Conservation (phyloP, 2,113 vertebrate species). For the Sylvilagus bachmani region DNA sequence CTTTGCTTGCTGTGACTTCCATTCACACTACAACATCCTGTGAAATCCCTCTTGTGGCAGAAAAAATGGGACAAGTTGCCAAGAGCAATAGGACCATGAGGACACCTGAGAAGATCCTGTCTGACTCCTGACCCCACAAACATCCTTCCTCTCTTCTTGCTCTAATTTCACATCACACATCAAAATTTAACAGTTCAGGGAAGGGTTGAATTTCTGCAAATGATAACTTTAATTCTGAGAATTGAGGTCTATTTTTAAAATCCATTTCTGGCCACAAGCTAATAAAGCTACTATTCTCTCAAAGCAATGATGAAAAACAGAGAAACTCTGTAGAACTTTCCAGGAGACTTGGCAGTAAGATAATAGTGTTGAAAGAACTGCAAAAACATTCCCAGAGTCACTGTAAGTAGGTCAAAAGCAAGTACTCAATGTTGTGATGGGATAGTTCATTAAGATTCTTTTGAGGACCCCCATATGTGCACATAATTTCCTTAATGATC, state of each 20-base stretch:
- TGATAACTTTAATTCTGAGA: background rate
- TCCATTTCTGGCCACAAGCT: background rate
- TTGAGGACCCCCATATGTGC: background rate
- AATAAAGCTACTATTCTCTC: conserved; percentile 44
- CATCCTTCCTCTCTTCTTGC: background rate
- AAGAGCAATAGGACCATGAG: background rate
- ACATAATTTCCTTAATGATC: background rate
- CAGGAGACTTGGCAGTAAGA: conserved; percentile 46
- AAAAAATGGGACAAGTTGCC: background rate
- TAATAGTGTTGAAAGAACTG: background rate
- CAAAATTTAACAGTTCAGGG: conserved; percentile 36
- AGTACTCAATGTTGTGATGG: background rate
- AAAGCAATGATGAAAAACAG: conserved; percentile 64
- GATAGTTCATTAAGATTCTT: background rate
- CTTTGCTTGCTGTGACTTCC: background rate
- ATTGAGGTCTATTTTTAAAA: conserved; percentile 39
- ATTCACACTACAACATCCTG: background rate
- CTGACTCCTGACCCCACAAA: background rate
- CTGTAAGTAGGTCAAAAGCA: background rate
- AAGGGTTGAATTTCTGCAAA: conserved; percentile 17
- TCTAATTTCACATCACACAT: background rate
- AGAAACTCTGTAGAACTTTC: conserved; percentile 55
- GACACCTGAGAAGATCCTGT: conserved; percentile 43
- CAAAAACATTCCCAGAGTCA: conserved; percentile 15
- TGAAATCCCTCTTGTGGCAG: background rate